Conservation (phyloP, 30 jellyfish, hydroid and myxozoan genomes). For the Hydra vulgaris region DNA sequence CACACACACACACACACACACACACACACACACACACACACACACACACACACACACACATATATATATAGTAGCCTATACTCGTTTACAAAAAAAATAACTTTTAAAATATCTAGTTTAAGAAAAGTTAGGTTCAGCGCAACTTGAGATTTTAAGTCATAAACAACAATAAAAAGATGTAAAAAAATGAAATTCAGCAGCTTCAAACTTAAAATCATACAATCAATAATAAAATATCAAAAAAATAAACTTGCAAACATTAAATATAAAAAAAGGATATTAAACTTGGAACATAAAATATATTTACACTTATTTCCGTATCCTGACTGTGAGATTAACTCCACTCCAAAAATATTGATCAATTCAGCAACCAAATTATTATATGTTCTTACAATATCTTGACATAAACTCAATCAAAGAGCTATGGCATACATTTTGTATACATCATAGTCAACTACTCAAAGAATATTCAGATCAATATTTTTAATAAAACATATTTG, state of each 20-base stretch:
- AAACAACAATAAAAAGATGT: background rate
- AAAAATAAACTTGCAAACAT: constrained; percentile 1
- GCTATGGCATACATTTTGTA: constrained; percentile 1
- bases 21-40: no score
- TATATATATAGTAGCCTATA: no score
- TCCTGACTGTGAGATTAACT: constrained; percentile 4
- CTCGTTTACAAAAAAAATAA: no score
- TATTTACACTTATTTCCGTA: no score
- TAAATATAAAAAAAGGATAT: constrained; percentile 1
- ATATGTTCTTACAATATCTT: background rate
- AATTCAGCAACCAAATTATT: background rate
- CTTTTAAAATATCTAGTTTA: no score
- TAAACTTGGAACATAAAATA: constrained; percentile 3
- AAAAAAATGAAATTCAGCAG: background rate
- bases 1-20: no score
- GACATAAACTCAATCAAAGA: constrained; percentile 1
- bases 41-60: no score
- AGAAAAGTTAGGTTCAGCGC: no score
- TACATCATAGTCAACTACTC: no score
- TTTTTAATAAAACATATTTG: no score
- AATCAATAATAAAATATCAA: background rate
- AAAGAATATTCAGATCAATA: no score
- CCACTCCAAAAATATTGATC: background rate
- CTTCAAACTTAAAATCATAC: constrained; percentile 1
- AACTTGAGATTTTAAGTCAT: no score